Evolutionary conservation across 2,888 invertebrate genomes (phyloP).

Genomic region (Ctena decussata): DNA sequence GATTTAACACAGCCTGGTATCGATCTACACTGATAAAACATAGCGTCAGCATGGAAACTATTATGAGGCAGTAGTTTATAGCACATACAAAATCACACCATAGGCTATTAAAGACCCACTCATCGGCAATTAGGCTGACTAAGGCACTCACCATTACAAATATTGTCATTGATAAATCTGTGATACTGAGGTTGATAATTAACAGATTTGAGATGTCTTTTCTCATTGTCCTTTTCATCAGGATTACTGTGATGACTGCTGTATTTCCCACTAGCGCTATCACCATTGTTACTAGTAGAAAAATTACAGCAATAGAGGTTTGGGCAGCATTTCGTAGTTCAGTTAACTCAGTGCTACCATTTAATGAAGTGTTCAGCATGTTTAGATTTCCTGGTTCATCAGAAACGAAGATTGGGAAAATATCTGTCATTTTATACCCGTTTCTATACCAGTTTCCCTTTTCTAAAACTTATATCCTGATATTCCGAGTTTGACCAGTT

Average conservation of each 20-base stretch:
- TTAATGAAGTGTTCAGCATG: not conserved
- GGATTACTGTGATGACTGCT: constrained; percentile 78
- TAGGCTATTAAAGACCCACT: constrained; percentile 64
- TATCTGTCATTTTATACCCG: not conserved
- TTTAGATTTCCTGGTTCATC: not conserved
- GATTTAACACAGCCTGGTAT: constrained; percentile 81
- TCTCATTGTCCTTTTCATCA: constrained; percentile 60
- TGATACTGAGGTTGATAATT: constrained; percentile 81
- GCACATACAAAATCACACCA: constrained; percentile 82
- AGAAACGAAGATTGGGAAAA: not conserved
- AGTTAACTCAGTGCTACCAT: not conserved
- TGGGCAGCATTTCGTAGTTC: constrained; percentile 19
- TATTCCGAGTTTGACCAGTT: no score
- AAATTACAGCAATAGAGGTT: constrained; percentile 46
- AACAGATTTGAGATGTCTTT: constrained; percentile 80
- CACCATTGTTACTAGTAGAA: constrained; percentile 72
- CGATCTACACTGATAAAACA: constrained; percentile 85
- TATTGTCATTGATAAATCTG: constrained; percentile 77
- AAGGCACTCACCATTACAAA: constrained; percentile 81
- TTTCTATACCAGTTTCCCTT: no score
- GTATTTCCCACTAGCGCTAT: constrained; percentile 76
- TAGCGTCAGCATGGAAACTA: constrained; percentile 85
- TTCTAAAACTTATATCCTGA: no score
- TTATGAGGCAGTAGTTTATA: constrained; percentile 85
- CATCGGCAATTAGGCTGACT: constrained; percentile 69